Evolutionary conservation across 2,113 vertebrate genomes (phyloP).

Genomic region (Calonectris borealis): DNA sequence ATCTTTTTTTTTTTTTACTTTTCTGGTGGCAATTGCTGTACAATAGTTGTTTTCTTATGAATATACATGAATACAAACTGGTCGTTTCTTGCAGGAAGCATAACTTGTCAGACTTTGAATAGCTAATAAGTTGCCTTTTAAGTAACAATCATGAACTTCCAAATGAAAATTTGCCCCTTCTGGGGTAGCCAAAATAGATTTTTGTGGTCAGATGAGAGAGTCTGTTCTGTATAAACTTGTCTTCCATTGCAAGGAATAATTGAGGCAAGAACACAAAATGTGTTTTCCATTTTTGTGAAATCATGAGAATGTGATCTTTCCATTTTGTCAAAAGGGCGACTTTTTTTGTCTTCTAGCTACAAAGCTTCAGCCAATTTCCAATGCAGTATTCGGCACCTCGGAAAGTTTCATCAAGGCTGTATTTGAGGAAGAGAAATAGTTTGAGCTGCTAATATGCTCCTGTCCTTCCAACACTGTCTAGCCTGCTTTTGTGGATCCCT

Average conservation of each 20-base stretch:
- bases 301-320: conserved; percentile 20
- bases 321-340: not conserved
- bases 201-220: not conserved
- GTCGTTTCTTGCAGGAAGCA: not conserved
- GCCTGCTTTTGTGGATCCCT: conserved; percentile 20
- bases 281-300: conserved; percentile 43
- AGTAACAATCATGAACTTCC: not conserved
- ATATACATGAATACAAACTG: not conserved
- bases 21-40: not conserved
- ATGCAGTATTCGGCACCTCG: not conserved
- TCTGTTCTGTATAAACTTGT: not conserved
- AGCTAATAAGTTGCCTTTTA: not conserved
- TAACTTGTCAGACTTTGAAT: not conserved
- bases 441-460: not conserved
- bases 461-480: not conserved
- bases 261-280: not conserved
- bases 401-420: conserved; percentile 14
- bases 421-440: conserved; percentile 27
- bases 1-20: not conserved
- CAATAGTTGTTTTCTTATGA: not conserved
- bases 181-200: not conserved
- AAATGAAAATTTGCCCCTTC: not conserved
- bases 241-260: not conserved
- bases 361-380: not conserved
- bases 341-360: not conserved